Base-by-base conservation (phyloP, 2,888 invertebrate genomes). In the Apotomis betuletana region DNA sequence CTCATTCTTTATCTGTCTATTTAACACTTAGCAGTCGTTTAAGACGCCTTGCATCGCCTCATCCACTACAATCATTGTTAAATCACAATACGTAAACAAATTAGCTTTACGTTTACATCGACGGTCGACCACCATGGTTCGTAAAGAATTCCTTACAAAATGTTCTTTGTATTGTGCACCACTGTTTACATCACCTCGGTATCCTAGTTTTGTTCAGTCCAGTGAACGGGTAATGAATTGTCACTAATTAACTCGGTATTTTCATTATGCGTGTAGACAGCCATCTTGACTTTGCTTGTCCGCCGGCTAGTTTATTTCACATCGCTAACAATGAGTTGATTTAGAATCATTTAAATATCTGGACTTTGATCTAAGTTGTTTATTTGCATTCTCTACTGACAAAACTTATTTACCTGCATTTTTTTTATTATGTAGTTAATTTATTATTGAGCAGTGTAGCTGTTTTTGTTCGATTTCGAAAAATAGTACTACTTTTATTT, bases 141-240 rank as follows among this genome's bases (percentile, higher is more conserved):
- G 83, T 83, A 73, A 73, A 61, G 77, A 78, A 75, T 80, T 82
- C 78, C 80, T 80, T 79, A 83, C 83, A 85, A 84, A 85, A 81
- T 78, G 74, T 69, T 77, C 76, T 38, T 75, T 75, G 75, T 63
- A 68, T 63, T 68, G 15, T 49, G 44, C 38, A 54, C 13, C 15
- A 46, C 46, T 52, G 59, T 72, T 72, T 10, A 46, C 12, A 38
- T 65, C 62, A n/a, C 15, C 15, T 46, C 38, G n/a, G 60, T 75
- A 74, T 73, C 65, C 60, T 67, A 74, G 74, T 76, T 74, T 70
- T 70, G 74, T 75, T 61, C 74, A 71, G 63, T 70, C 67, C 64
- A 69, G 59, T 74, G 75, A 61, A 54, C 61, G 61, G 54, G 62
- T 74, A 68, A 71, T 74, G 71, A 64, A 64, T 71, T 64, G 74